Percentiles rank a stretch among this genome's conserved stretches.
Conservation (phyloP, 2,113 vertebrate species). For the Oryctolagus cuniculus region mOryCun1.1 NC_091439.1:76637501-76638000, state of each 20-base stretch:
- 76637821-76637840: constrained; percentile 26
- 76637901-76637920: not conserved
- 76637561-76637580: not conserved
- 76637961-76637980: constrained; percentile 5
- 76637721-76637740: constrained; percentile 92
- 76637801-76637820: constrained; percentile 90
- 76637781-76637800: constrained; percentile 96
- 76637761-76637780: constrained; percentile 93
- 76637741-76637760: constrained; percentile 94
- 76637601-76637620: constrained; percentile 39
- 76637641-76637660: constrained; percentile 86
- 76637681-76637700: constrained; percentile 90
- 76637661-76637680: constrained; percentile 92
- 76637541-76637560: constrained; percentile 61
- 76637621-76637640: constrained; percentile 83
- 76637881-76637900: not conserved
- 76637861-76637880: not conserved
- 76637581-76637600: constrained; percentile 49
- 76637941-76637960: not conserved
- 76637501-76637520: not conserved
- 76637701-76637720: constrained; percentile 95
- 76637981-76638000: not conserved
- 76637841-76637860: not conserved
- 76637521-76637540: not conserved
- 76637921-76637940: not conserved